Conservation (phyloP, 1,140 invertebrate genomes). For the Sinonovacula constricta region DNA sequence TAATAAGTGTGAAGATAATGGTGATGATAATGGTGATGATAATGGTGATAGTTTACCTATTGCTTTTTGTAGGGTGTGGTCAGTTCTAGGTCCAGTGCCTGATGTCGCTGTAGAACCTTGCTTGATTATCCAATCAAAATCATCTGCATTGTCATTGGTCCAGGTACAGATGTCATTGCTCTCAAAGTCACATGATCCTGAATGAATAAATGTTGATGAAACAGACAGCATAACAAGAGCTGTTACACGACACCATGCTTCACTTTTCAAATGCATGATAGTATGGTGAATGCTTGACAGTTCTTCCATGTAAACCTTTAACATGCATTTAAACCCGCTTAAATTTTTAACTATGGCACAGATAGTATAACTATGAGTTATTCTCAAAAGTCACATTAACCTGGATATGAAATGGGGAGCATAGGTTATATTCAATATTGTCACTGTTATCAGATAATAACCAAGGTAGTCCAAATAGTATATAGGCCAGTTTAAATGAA, state of each 20-base stretch:
- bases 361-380: too few species aligned
- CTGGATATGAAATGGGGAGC: too few species aligned
- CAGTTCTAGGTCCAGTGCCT: slow-evolving; percentile 74
- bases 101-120: slow-evolving; percentile 58
- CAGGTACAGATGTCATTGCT: slow-evolving; percentile 67
- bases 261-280: not conserved
- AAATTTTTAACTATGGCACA: too few species aligned
- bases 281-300: not conserved
- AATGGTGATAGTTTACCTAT: not conserved
- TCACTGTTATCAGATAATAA: too few species aligned
- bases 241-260: not conserved
- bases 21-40: too few species aligned
- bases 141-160: slow-evolving; percentile 63
- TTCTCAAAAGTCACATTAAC: too few species aligned
- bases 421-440: too few species aligned
- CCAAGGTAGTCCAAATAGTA: too few species aligned
- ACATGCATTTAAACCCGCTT: too few species aligned
- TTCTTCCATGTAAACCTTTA: not conserved
- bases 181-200: slow-evolving; percentile 70
- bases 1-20: too few species aligned
- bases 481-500: too few species aligned
- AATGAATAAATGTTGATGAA: not conserved
- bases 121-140: slow-evolving; percentile 72
- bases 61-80: slow-evolving; percentile 61
- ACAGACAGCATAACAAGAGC: not conserved